phyloP scores from a whole-genome alignment of 2,113 vertebrate genomes.

The Cryptotis parvus region DNA sequence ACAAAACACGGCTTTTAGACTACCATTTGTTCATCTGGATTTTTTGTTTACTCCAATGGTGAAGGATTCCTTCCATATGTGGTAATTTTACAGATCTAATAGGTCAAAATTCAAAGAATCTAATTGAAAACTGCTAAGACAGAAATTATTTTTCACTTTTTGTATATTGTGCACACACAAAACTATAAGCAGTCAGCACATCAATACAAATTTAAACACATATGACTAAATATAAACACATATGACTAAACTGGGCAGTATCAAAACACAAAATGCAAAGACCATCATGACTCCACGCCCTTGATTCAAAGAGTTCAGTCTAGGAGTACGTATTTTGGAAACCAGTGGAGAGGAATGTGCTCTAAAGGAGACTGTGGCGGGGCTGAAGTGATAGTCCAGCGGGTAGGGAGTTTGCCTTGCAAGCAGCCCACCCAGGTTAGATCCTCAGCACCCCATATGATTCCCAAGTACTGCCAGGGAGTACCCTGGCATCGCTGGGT shows the following conservation, averaged over 20 bases:
- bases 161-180: neutral
- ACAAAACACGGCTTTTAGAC: neutral
- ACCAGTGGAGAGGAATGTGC: neutral
- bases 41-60: neutral
- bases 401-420: no score
- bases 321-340: neutral
- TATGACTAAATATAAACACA: neutral
- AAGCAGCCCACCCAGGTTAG: no score
- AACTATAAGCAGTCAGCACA: neutral
- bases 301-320: neutral
- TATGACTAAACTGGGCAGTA: neutral
- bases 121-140: neutral
- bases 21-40: neutral
- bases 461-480: no score
- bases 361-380: neutral
- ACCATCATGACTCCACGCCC: neutral
- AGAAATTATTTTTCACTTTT: neutral
- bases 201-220: neutral
- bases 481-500: no score
- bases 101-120: neutral
- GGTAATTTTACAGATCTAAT: slow-evolving; percentile 25
- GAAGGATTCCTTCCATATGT: neutral
- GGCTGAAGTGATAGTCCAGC: no score
- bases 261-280: neutral
- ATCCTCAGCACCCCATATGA: no score